phyloP scores from a whole-genome alignment of 2,797 vertebrate genomes.

The Rhincodon typus region DNA sequence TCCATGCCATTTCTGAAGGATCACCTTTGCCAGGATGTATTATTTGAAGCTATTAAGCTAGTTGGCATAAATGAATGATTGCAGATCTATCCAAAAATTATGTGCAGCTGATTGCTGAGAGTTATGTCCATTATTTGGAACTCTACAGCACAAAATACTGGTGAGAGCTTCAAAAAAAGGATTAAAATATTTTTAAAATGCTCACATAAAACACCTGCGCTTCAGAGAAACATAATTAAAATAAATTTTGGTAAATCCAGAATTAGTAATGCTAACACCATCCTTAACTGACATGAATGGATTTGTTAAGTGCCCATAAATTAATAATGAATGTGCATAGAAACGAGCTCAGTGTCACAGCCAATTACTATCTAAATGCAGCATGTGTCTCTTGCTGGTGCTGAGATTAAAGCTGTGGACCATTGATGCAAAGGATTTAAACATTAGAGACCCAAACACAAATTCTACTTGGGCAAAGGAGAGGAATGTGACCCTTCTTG shows the following conservation, averaged over 20 bases:
- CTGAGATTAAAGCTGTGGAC: neutral
- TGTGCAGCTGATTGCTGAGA: neutral
- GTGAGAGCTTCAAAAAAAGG: neutral
- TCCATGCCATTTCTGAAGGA: neutral
- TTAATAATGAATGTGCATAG: neutral
- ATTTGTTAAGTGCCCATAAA: neutral
- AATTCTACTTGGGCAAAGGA: neutral
- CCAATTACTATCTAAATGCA: neutral
- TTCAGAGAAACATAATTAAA: neutral
- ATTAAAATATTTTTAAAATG: neutral
- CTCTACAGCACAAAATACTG: neutral
- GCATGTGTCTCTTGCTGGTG: neutral
- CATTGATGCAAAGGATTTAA: constrained; percentile 18
- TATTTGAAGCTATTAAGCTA: neutral
- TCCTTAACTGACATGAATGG: neutral
- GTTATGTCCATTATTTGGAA: neutral
- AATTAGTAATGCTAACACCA: neutral
- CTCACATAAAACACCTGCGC: neutral
- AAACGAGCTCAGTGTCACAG: neutral
- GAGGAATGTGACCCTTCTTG: neutral
- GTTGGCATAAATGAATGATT: neutral
- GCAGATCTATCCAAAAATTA: neutral
- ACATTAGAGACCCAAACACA: neutral
- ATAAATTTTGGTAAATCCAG: neutral
- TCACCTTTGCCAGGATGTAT: neutral